A percentile compares a stretch with the other conserved stretches of the same genome.
phyloP scores from a whole-genome alignment of 2,888 invertebrate species.

The Lasioglossum marginatum region DNA sequence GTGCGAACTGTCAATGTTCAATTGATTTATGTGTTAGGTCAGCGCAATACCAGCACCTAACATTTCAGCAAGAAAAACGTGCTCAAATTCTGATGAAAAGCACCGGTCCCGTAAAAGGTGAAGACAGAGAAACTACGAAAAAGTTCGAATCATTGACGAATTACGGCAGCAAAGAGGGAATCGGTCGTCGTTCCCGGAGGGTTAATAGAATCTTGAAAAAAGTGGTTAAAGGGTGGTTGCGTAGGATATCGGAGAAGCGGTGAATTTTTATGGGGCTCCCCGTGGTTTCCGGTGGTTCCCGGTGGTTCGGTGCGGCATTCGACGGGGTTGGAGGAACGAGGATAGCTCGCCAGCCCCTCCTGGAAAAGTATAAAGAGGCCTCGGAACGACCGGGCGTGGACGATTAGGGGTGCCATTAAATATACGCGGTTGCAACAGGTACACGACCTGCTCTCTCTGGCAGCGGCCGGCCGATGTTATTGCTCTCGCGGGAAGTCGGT shows the following conservation, averaged over 20 bases:
- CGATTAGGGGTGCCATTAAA: conserved; percentile 73
- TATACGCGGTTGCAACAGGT: conserved; percentile 70
- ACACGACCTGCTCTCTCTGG: conserved; percentile 58
- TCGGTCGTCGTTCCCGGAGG: background rate
- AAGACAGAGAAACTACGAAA: background rate
- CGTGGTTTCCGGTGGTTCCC: background rate
- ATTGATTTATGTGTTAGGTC: no score
- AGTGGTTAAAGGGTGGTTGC: background rate
- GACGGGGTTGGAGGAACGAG: background rate
- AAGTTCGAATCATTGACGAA: background rate
- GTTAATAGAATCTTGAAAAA: background rate
- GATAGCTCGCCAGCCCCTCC: conserved; percentile 18
- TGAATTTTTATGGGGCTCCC: background rate
- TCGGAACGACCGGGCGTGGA: conserved; percentile 61
- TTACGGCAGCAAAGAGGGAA: background rate
- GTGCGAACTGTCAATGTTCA: no score
- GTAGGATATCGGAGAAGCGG: background rate
- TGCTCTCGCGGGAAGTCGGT: conserved; percentile 73
- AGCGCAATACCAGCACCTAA: no score
- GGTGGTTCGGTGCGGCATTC: background rate
- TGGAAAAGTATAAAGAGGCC: conserved; percentile 60
- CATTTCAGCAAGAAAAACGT: no score
- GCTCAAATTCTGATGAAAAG: no score
- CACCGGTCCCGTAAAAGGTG: background rate
- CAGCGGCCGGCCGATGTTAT: conserved; percentile 67